Percentiles rank a stretch among this genome's conserved stretches.
These are phyloP conservation scores for Merluccius polli DNA, from an alignment of 2,797 vertebrate species.

Conservation along the genomic window DNA sequence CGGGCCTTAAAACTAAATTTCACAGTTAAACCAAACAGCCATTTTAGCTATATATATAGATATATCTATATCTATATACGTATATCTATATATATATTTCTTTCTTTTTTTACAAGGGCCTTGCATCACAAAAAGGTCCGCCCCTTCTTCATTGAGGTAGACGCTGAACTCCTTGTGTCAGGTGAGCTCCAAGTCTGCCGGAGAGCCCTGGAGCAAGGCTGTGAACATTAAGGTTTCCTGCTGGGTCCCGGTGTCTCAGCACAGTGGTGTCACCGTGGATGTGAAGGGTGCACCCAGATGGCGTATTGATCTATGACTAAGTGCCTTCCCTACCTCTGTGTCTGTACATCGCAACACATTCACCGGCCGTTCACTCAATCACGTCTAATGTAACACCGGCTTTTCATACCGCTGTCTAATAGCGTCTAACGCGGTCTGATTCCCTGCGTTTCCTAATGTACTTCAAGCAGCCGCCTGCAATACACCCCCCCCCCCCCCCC, in stretches of 20 bases:
- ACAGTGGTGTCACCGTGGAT: background rate
- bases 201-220: too few species aligned
- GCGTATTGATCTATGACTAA: background rate
- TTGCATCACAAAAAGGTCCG: too few species aligned
- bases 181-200: too few species aligned
- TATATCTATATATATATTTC: background rate
- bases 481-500: constrained; percentile 45
- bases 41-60: too few species aligned
- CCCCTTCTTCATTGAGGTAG: too few species aligned
- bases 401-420: constrained; percentile 71
- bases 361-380: constrained; percentile 72
- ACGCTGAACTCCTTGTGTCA: too few species aligned
- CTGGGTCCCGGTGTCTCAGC: background rate
- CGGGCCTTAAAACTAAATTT: too few species aligned
- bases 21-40: too few species aligned
- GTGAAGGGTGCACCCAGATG: background rate
- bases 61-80: background rate
- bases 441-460: constrained; percentile 69
- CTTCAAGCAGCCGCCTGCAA: constrained; percentile 57
- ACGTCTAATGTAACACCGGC: constrained; percentile 73
- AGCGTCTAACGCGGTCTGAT: constrained; percentile 75
- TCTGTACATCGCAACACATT: constrained; percentile 69
- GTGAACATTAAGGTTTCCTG: too few species aligned
- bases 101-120: too few species aligned
- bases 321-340: background rate